Evolutionary conservation across 2,113 vertebrate genomes (phyloP), one percentile per base, ranked within the genome.

Genomic region (Dicaeum eximium): DNA sequence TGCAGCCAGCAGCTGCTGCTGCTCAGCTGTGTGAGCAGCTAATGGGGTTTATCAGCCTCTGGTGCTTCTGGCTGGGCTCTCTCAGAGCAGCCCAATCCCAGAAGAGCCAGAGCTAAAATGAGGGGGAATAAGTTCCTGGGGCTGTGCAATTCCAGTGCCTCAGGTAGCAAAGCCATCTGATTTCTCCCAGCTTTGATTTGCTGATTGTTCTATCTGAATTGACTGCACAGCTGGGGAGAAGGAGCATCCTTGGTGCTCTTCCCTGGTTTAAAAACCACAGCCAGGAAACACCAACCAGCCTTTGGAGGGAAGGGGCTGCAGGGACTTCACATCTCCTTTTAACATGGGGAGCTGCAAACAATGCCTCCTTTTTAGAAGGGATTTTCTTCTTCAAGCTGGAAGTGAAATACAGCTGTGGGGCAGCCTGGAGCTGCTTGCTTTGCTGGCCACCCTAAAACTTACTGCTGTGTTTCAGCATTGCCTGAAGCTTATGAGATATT

Each of bases 101-200:
- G 22, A 50, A 66, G 60, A 45, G 13, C 35, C 48, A 28, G 60
- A 37, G 35, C 13, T 77, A 1, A 22, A 67, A 3, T 21, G 4
- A 61, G 19, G 33, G 45, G 56, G 38, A 62, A 14, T 33, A 14
- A 78, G 35, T 5, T 91, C 61, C 79, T 65, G 91, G 66, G 58
- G 53, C 80, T 60, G 1, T 40, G 15, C n/a, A 44, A 1, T 38
- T 62, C 74, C 35, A 15, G 10, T 6, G 23, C 7, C 25, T 58
- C 13, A 1, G 0, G 2, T 1, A 31, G 54, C n/a, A 33, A 23
- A 86, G 72, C 75, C n/a, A 11, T 27, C 67, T 66, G 80, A 35
- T 28, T 70, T 11, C 54, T 53, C 25, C 58, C 66, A 57, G n/a
- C 31, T 6, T 5, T 11, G 51, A 6, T 17, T 1, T 4, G 6